These are phyloP conservation scores for Bugula neritina DNA, from an alignment of 2,888 invertebrate species.

Conservation along the genomic window DNA sequence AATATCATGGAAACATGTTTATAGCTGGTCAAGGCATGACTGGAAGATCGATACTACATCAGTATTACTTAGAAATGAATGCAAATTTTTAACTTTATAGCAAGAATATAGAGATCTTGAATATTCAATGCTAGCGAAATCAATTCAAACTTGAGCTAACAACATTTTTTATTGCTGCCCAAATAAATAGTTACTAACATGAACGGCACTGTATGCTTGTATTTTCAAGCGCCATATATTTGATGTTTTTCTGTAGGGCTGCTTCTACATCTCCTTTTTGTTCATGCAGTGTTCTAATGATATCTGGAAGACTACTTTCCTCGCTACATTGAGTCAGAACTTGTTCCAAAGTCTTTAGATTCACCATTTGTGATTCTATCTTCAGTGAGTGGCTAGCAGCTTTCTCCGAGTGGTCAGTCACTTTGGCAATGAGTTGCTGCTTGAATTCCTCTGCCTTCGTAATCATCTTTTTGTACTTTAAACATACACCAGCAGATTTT, in stretches of 20 bases:
- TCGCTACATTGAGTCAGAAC: background rate
- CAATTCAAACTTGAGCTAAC: no score
- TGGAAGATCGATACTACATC: no score
- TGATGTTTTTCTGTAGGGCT: background rate
- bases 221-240: no score
- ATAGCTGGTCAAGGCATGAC: no score
- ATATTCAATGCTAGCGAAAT: background rate
- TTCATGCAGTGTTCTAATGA: background rate
- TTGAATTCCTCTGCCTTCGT: background rate
- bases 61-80: no score
- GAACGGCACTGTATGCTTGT: no score
- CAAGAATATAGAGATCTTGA: background rate
- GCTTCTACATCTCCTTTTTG: background rate
- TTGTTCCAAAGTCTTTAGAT: background rate
- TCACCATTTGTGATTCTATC: background rate
- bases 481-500: no score
- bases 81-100: no score
- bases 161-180: no score
- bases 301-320: background rate
- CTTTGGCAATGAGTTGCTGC: background rate
- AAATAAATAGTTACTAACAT: background rate
- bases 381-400: background rate
- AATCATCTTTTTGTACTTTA: background rate
- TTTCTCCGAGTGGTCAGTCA: background rate
- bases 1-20: no score